These are phyloP conservation scores for Microtus californicus DNA, from an alignment of 2,797 vertebrate genomes.

Conservation along the genomic window DNA sequence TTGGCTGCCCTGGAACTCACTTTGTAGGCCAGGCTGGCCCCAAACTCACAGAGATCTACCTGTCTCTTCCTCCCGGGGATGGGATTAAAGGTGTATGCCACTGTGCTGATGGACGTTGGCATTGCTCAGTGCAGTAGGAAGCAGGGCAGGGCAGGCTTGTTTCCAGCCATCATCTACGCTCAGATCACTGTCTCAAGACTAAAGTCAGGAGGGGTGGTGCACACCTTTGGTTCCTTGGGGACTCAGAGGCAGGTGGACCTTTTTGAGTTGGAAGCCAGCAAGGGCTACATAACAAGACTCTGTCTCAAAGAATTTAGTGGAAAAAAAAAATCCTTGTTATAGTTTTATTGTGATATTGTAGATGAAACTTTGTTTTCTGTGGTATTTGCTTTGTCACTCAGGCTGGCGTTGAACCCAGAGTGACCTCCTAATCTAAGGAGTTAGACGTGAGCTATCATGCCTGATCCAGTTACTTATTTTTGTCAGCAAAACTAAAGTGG, in stretches of 20 bases:
- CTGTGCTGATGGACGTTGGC: background rate
- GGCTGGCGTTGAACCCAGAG: background rate
- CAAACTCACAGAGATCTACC: background rate
- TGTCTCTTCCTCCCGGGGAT: background rate
- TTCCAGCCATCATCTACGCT: background rate
- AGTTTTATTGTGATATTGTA: conserved; percentile 15
- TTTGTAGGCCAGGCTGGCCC: background rate
- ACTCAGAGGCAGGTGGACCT: background rate
- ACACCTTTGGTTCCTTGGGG: background rate
- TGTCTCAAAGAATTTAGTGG: background rate
- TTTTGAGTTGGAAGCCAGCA: background rate
- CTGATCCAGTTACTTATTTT: background rate
- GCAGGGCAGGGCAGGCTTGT: background rate
- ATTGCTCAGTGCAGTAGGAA: background rate
- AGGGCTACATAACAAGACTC: background rate
- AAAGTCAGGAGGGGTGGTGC: background rate
- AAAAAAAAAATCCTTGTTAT: background rate
- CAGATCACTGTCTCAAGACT: background rate
- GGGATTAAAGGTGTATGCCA: background rate
- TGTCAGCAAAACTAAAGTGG: background rate
- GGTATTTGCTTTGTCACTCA: background rate
- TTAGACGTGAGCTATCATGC: too few relatives aligned
- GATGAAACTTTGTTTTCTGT: background rate
- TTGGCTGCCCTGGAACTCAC: too few relatives aligned
- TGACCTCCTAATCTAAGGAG: background rate